Evolutionary conservation across 2,888 invertebrate genomes (phyloP).

Genomic region (Gortyna flavago): DNA sequence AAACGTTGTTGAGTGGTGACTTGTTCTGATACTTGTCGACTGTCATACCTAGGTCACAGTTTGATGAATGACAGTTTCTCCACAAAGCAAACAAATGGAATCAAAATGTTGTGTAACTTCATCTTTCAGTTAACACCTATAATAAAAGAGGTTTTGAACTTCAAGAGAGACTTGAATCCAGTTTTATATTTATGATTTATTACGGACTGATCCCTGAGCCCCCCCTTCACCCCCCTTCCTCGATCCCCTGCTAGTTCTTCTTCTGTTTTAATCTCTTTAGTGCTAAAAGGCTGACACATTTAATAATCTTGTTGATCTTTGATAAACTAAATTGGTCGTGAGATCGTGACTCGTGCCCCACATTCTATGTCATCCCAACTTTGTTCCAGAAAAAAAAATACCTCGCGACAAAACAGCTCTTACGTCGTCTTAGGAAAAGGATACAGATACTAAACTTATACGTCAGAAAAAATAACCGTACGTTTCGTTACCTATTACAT

Average conservation of each 20-base stretch:
- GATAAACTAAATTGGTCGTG: not conserved
- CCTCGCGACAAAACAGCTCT: not conserved
- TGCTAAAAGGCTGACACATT: not conserved
- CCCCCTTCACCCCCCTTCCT: too few species aligned
- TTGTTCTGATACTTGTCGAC: conserved; percentile 10
- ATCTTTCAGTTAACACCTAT: not conserved
- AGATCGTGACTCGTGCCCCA: too few species aligned
- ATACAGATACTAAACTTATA: not conserved
- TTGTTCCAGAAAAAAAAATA: not conserved
- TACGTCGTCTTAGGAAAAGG: not conserved
- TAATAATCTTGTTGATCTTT: not conserved
- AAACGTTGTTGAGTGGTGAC: conserved; percentile 64
- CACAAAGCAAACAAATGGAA: not conserved
- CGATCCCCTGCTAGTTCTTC: too few species aligned
- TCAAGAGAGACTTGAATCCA: not conserved
- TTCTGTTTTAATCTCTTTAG: too few species aligned
- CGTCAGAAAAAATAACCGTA: not conserved
- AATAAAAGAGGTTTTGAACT: not conserved
- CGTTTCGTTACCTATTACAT: conserved; percentile 4
- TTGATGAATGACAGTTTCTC: not conserved
- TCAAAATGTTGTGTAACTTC: not conserved
- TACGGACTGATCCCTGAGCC: too few species aligned
- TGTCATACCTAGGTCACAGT: not conserved
- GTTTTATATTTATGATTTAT: not conserved
- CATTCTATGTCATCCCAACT: not conserved